Conservation (phyloP, 2,888 invertebrate species). For the Pinctada fucata region DNA sequence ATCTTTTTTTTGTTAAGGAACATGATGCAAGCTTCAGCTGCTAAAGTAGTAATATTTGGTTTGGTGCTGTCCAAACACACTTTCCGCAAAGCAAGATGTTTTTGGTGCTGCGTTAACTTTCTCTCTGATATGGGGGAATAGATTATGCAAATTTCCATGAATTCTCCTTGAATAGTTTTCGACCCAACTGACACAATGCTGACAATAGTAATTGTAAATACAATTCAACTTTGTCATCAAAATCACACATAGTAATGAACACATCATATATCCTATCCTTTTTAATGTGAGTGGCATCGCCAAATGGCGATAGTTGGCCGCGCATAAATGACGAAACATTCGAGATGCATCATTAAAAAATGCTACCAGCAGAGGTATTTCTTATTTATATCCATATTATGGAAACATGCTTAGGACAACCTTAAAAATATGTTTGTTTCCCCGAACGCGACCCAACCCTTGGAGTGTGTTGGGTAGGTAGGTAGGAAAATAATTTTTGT, state of each 20-base stretch:
- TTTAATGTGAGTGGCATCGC: constrained; percentile 30
- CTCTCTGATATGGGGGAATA: constrained; percentile 14
- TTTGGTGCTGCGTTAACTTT: constrained; percentile 33
- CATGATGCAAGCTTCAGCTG: constrained; percentile 39
- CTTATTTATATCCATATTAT: constrained; percentile 30
- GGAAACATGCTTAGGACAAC: no score
- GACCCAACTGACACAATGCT: constrained; percentile 14
- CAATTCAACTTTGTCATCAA: constrained; percentile 22
- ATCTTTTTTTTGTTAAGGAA: constrained; percentile 35
- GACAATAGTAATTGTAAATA: constrained; percentile 29
- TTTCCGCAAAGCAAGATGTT: constrained; percentile 44
- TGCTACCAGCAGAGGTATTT: constrained; percentile 31
- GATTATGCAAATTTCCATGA: constrained; percentile 9
- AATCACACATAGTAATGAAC: constrained; percentile 17
- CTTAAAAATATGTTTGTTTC: no score
- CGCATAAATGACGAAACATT: constrained; percentile 23
- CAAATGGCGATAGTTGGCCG: constrained; percentile 27
- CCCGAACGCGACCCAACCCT: no score
- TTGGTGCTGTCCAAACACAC: constrained; percentile 42
- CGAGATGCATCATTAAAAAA: constrained; percentile 31
- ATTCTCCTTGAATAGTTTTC: constrained; percentile 34
- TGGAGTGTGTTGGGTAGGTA: no score
- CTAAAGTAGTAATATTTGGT: constrained; percentile 31
- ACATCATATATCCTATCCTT: constrained; percentile 34
- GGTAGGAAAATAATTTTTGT: no score